phyloP scores from a whole-genome alignment of 2,797 vertebrate species.

The Sebastes iracundus region DNA sequence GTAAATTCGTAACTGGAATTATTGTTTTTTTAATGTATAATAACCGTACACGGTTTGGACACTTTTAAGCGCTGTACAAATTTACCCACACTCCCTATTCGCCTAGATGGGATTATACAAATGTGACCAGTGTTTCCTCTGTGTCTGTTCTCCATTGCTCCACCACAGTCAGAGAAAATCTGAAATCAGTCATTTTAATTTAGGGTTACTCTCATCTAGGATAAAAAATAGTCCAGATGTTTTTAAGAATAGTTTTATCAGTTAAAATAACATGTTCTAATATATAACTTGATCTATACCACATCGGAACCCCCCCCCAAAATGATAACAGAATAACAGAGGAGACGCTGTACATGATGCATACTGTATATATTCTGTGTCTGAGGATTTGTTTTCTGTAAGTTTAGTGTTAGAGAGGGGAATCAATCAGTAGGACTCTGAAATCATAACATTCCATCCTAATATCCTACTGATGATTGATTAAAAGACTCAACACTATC shows the following conservation, averaged over 20 bases:
- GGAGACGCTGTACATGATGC: not conserved
- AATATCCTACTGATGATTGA: constrained; percentile 14
- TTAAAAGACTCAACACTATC: not conserved
- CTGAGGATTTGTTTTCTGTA: not conserved
- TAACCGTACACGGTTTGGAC: not conserved
- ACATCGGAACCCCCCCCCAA: not conserved
- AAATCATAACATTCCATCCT: constrained; percentile 48
- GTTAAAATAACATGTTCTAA: not conserved
- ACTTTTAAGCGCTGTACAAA: not conserved
- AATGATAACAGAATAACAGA: not conserved
- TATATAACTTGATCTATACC: not conserved
- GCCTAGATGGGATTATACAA: not conserved
- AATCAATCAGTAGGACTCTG: constrained; percentile 3
- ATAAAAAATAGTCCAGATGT: not conserved
- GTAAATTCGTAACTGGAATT: not conserved
- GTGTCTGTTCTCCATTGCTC: not conserved
- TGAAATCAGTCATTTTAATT: not conserved
- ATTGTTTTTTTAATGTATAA: not conserved
- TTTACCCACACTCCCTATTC: not conserved
- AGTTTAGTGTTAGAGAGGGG: not conserved
- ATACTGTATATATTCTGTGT: not conserved
- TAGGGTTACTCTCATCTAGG: not conserved
- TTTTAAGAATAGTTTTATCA: not conserved
- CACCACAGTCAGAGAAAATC: not conserved
- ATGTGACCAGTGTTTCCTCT: not conserved